phyloP scores from a whole-genome alignment of 2,888 invertebrate species.

The Caenorhabditis japonica region DNA sequence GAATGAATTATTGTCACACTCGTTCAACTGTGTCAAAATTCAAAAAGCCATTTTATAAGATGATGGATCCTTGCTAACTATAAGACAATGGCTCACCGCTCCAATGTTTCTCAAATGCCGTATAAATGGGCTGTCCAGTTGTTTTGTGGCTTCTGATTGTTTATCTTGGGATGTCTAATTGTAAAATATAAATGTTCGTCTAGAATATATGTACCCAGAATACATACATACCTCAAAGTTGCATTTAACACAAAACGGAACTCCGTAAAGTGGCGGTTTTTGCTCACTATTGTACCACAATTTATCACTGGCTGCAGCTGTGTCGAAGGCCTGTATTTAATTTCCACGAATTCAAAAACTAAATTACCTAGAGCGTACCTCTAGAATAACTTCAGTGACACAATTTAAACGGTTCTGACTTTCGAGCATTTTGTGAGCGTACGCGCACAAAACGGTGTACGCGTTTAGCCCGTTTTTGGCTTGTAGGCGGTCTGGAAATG shows the following conservation, averaged over 20 bases:
- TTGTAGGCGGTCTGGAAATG: constrained; percentile 69
- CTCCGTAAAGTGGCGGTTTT: constrained; percentile 75
- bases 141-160: constrained; percentile 71
- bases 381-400: constrained; percentile 67
- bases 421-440: constrained; percentile 67
- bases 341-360: no score
- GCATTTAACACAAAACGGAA: constrained; percentile 76
- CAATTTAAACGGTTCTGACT: constrained; percentile 73
- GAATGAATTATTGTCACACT: no score
- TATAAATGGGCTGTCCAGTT: constrained; percentile 68
- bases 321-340: constrained; percentile 54
- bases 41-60: no score
- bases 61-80: no score
- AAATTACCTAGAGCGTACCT: constrained; percentile 9
- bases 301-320: constrained; percentile 64
- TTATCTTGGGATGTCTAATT: no score
- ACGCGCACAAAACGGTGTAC: constrained; percentile 69
- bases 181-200: no score
- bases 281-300: constrained; percentile 44
- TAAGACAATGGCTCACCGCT: no score
- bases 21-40: no score
- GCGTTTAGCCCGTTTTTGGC: constrained; percentile 65
- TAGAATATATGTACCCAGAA: no score
- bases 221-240: constrained; percentile 62
- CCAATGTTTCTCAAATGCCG: constrained; percentile 77